phyloP scores from a whole-genome alignment of 2,797 vertebrate species.

The Microctenopoma steveboyesi region DNA sequence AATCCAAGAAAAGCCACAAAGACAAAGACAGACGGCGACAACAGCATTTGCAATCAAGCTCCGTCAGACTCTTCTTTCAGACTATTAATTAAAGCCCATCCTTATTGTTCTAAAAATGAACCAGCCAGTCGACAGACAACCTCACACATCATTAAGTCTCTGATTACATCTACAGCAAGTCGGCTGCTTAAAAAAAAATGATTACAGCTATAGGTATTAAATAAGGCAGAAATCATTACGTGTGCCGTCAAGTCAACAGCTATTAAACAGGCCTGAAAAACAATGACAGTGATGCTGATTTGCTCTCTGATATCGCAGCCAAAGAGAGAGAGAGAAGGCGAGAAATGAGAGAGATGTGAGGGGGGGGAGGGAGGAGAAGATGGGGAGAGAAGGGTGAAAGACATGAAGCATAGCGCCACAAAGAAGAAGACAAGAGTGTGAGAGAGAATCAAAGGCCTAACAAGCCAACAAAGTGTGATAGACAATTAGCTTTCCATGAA shows the following conservation, averaged over 20 bases:
- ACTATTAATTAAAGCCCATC: constrained; percentile 64
- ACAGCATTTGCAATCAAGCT: constrained; percentile 51
- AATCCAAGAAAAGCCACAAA: not conserved
- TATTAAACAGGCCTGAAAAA: constrained; percentile 51
- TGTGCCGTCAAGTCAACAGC: constrained; percentile 67
- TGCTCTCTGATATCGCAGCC: constrained; percentile 36
- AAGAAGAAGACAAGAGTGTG: constrained; percentile 9
- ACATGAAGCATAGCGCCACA: constrained; percentile 5
- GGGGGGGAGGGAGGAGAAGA: not conserved
- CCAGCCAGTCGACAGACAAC: constrained; percentile 59
- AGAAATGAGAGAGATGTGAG: constrained; percentile 16
- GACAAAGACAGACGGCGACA: constrained; percentile 24
- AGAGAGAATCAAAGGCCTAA: constrained; percentile 55
- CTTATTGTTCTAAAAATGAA: constrained; percentile 69
- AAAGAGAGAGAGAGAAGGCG: constrained; percentile 1
- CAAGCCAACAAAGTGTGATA: constrained; percentile 50
- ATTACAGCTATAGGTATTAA: constrained; percentile 65
- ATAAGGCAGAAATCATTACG: constrained; percentile 63
- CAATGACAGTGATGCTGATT: constrained; percentile 51
- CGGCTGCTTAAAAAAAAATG: constrained; percentile 38
- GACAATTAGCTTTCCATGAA: constrained; percentile 63
- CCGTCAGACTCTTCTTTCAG: constrained; percentile 52
- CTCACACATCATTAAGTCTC: constrained; percentile 67
- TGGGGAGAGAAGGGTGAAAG: not conserved
- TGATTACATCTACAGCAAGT: constrained; percentile 67